Evolutionary conservation across 2,113 vertebrate species (phyloP).

Genomic region (Stigmatopora nigra): DNA sequence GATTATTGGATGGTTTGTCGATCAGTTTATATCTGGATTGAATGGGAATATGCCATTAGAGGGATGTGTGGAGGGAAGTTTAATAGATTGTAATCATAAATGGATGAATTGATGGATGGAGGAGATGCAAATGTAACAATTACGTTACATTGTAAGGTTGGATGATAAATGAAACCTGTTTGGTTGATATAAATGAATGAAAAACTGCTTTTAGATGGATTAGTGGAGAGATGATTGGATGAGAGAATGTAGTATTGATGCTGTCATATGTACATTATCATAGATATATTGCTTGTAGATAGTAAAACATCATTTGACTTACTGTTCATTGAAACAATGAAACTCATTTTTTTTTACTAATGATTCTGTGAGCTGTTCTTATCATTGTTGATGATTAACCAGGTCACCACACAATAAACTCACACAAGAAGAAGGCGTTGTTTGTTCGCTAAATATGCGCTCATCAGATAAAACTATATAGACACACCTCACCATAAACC

Average conservation of each 20-base stretch:
- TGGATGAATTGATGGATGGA: neutral
- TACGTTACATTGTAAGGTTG: neutral
- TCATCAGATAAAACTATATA: constrained; percentile 33
- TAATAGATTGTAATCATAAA: neutral
- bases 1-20: neutral
- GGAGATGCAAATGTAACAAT: neutral
- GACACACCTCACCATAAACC: accelerated
- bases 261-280: too few relatives aligned
- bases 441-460: constrained; percentile 11
- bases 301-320: too few relatives aligned
- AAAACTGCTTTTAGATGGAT: neutral
- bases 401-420: neutral
- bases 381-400: constrained; percentile 49
- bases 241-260: too few relatives aligned
- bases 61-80: neutral
- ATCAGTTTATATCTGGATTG: neutral
- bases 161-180: too few relatives aligned
- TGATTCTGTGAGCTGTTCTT: constrained; percentile 5
- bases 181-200: too few relatives aligned
- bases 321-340: too few relatives aligned
- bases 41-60: neutral
- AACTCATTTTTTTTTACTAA: neutral
- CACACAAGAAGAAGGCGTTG: constrained; percentile 13
- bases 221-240: neutral
- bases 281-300: too few relatives aligned